Base-by-base conservation (phyloP, 2,797 vertebrate species). In the Syndactyla subalaris region DNA sequence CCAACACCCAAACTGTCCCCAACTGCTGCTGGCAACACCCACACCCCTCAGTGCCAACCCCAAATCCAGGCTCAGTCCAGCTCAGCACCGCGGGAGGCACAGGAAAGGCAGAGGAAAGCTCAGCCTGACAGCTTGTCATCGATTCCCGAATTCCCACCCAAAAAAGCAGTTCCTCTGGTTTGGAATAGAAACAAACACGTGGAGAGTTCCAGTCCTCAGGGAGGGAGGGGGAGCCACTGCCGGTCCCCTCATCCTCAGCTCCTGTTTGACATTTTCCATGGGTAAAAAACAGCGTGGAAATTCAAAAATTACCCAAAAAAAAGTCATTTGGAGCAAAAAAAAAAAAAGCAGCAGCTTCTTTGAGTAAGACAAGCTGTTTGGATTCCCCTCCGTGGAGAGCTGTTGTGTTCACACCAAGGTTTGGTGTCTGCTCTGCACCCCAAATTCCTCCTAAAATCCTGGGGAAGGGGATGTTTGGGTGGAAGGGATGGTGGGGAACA, bases 1-100 rank as follows among this genome's bases (percentile, higher is more conserved):
- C 32, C 85, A 59, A 13, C 7, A 2, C 14, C 2, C 6, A 43
- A 58, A 87, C 30, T 10, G 39, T 21, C 73, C 84, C 61, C 36
- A 24, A 0, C 2, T 4, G 0, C 43, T 2, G 2, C 59, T 58
- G 77, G 70, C 52, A 43, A 2, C 8, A 2, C 38, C 73, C 57
- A 21, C 29, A 18, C 15, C 85, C 77, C 34, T 9, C 10, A 7
- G 3, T 65, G 41, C 88, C 24, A 30, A 6, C 46, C 39, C 90
- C 6, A 16, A 34, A 70, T 2, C 80, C 7, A 1, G 48, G 27
- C 2, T 51, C n/a, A 12, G 55, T 41, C 52, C 79, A 36, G 77
- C 91, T 45, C 85, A 20, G 82, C 10, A 1, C 41, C 0, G 0
- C 7, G 12, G 39, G 27, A 81, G 57, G 75, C 38, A 24, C 16